phyloP scores from a whole-genome alignment of 1,140 invertebrate species.

The Lepidurus packardi region DNA sequence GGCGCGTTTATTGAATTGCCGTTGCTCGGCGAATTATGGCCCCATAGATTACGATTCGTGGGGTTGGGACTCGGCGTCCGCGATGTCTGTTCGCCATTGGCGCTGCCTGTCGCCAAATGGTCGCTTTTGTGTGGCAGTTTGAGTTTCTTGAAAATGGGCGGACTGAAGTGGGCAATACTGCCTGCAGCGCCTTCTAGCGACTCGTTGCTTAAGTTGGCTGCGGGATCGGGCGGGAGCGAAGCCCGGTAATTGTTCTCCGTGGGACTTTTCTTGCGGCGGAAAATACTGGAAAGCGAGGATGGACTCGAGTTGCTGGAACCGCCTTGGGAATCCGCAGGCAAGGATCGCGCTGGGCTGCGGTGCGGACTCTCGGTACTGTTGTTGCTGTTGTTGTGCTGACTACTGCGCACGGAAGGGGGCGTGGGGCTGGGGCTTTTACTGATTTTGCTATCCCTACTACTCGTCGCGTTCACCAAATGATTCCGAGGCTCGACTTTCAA shows the following conservation, averaged over 20 bases:
- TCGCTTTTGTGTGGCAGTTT: background rate
- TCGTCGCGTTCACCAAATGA: background rate
- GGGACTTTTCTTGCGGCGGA: slow-evolving; percentile 31
- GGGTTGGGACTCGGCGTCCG: slow-evolving; percentile 2
- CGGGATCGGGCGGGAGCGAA: background rate
- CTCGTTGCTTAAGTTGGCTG: background rate
- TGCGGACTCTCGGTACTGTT: slow-evolving; percentile 20
- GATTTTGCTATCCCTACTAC: background rate
- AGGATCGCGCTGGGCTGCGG: slow-evolving; percentile 25
- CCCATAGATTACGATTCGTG: background rate
- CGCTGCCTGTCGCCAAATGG: background rate
- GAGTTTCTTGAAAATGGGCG: slow-evolving; percentile 6
- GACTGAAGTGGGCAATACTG: background rate
- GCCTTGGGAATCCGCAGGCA: background rate
- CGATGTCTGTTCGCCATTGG: background rate
- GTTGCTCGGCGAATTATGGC: background rate
- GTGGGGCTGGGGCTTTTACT: background rate
- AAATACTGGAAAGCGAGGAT: slow-evolving; percentile 22
- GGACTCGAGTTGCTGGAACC: slow-evolving; percentile 24
- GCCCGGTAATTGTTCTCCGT: slow-evolving; percentile 8
- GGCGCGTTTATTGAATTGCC: background rate
- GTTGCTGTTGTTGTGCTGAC: background rate
- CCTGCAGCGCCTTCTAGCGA: background rate
- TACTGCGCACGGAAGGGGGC: background rate
- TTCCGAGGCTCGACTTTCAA: slow-evolving; percentile 15